These are phyloP conservation scores for Lacerta viridis DNA, from an alignment of 2,797 vertebrate genomes.

Conservation along the genomic window DNA sequence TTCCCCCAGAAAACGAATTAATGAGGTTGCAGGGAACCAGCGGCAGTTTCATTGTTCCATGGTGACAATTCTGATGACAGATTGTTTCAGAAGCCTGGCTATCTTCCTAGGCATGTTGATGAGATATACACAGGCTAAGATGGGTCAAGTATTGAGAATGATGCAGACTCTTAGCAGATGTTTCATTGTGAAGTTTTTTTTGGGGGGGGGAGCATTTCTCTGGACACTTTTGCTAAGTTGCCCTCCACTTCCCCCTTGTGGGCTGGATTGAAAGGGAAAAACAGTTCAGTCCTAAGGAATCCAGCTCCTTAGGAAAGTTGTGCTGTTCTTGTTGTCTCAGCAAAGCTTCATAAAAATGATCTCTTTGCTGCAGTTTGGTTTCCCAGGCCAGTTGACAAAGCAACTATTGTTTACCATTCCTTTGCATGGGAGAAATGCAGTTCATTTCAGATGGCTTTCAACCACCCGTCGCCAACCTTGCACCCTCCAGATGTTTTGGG, in stretches of 20 bases:
- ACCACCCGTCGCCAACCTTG: too few species aligned
- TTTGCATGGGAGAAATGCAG: background rate
- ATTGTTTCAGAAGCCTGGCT: slow-evolving; percentile 47
- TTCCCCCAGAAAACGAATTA: slow-evolving; percentile 60
- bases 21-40: slow-evolving; percentile 28
- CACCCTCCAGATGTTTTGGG: too few species aligned
- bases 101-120: slow-evolving; percentile 49
- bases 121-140: slow-evolving; percentile 2
- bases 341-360: background rate
- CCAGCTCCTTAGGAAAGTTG: background rate
- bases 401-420: background rate
- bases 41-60: slow-evolving; percentile 53
- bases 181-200: slow-evolving; percentile 36
- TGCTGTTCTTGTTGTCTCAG: background rate
- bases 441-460: too few species aligned
- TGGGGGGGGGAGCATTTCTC: slow-evolving; percentile 4
- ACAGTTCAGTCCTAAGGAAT: background rate
- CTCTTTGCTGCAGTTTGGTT: background rate
- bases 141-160: background rate
- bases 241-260: slow-evolving; percentile 11
- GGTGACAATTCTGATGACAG: slow-evolving; percentile 42
- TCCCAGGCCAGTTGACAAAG: background rate
- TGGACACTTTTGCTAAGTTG: background rate
- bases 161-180: slow-evolving; percentile 19
- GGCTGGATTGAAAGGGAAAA: background rate